Base-by-base conservation (phyloP, 2,888 invertebrate genomes). In the Synergus japonicus region DNA sequence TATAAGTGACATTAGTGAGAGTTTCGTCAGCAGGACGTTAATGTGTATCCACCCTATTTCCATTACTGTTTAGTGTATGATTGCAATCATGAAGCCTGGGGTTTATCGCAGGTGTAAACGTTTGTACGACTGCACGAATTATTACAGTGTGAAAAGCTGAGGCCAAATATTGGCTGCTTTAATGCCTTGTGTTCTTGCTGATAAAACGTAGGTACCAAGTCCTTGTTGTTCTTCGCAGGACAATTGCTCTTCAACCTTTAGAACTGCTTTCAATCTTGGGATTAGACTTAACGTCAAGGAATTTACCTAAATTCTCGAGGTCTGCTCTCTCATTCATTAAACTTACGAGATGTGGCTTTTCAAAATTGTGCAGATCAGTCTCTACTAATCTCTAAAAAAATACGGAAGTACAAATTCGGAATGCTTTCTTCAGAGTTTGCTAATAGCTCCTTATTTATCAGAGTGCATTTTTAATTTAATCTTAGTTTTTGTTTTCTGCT, bases 211-310 rank as follows among this genome's bases (percentile, higher is more conserved):
- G 37, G 15, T 54, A 41, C 49, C 54, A 73, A 58, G 77, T 79
- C 54, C 65, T 67, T 80, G 78, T 79, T 77, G 83, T 83, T 83
- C 83, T 83, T 83, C 79, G 81, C 79, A 78, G 76, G 60, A 78
- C 60, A 63, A 76, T 79, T 82, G 85, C 87, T 87, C 79, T 80
- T 80, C 82, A 84, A 76, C 41, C 63, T 76, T 41, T 7, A 54
- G 63, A 81, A 73, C 82, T 82, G 81, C 85, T 83, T 86, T 88
- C 87, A 85, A 87, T 88, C 87, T 83, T 78, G 82, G 84, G 83
- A 85, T 88, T 88, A 87, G 87, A 87, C 85, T 88, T 85, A 84
- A 78, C 85, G 85, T 85, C 87, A 83, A 83, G 85, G 85, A 82
- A 83, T 83, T 83, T 82, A 79, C 80, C 81, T 80, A 81, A 78